Conservation (phyloP, 2,113 vertebrate genomes). For the Pterocles gutturalis region DNA sequence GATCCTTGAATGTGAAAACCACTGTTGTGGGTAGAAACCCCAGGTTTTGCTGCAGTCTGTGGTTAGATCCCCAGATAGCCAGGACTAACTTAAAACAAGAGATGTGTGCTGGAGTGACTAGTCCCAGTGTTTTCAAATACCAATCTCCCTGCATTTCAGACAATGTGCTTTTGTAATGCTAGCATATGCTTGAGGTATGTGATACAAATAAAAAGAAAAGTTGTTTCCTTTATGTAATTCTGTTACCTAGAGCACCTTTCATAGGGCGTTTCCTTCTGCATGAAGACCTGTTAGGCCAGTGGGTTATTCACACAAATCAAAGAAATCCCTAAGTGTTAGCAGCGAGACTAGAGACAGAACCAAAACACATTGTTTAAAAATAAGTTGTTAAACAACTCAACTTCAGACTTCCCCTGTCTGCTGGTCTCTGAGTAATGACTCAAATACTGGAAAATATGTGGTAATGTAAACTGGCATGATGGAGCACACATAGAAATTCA, state of each 20-base stretch:
- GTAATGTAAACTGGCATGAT: not conserved
- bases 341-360: not conserved
- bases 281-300: not conserved
- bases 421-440: not conserved
- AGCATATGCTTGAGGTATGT: not conserved
- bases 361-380: constrained; percentile 22
- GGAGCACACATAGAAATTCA: not conserved
- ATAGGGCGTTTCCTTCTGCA: not conserved
- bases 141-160: not conserved
- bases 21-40: not conserved
- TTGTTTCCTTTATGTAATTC: not conserved
- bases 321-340: not conserved
- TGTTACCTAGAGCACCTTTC: not conserved
- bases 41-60: not conserved
- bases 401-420: not conserved
- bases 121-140: not conserved
- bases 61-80: not conserved
- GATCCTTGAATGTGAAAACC: not conserved
- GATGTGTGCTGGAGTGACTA: not conserved
- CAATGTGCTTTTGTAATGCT: not conserved
- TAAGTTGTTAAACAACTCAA: not conserved
- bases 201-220: not conserved
- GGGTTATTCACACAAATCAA: not conserved
- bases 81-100: not conserved
- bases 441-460: constrained; percentile 16